phyloP scores from a whole-genome alignment of 92 coral and sea anemone species.

The Actinernus sp. region DNA sequence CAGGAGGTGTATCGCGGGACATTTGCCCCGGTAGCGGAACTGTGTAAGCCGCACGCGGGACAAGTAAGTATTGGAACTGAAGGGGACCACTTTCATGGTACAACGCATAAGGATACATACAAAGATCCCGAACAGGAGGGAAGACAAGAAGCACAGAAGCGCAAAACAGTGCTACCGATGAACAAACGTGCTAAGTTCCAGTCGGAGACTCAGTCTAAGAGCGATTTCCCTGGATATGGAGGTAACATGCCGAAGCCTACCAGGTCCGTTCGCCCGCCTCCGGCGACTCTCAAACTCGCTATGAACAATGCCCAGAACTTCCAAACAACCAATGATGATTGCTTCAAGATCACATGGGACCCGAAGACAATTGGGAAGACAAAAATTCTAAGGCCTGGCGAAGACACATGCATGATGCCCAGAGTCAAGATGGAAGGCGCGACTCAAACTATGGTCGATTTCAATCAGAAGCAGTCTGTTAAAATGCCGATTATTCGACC shows the following conservation, averaged over 20 bases:
- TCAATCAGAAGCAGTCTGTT: slow-evolving; percentile 74
- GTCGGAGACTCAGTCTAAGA: slow-evolving; percentile 87
- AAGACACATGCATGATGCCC: slow-evolving; percentile 59
- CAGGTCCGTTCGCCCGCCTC: slow-evolving; percentile 88
- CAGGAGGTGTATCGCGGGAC: slow-evolving; percentile 94
- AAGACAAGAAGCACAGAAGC: slow-evolving; percentile 59
- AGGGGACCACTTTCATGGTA: slow-evolving; percentile 81
- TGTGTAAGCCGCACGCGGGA: slow-evolving; percentile 75
- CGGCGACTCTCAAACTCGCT: slow-evolving; percentile 87
- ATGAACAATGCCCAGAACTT: slow-evolving; percentile 84
- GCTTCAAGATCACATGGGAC: slow-evolving; percentile 90
- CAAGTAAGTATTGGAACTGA: slow-evolving; percentile 86
- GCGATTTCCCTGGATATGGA: slow-evolving; percentile 93
- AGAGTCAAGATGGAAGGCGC: slow-evolving; percentile 76
- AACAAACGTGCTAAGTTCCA: slow-evolving; percentile 86
- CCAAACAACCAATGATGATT: slow-evolving; percentile 83
- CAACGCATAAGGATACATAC: slow-evolving; percentile 81
- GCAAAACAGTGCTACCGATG: slow-evolving; percentile 65
- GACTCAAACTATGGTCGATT: slow-evolving; percentile 92
- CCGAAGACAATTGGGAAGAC: slow-evolving; percentile 84
- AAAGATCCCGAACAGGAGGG: slow-evolving; percentile 74
- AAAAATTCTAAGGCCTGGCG: slow-evolving; percentile 70
- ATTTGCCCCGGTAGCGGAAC: slow-evolving; percentile 82
- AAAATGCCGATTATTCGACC: slow-evolving; percentile 78
- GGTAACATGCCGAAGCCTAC: slow-evolving; percentile 89